Evolutionary conservation across 2,888 invertebrate genomes (phyloP), one percentile per base, ranked within the genome.

Genomic region (Rotaria macrura): DNA sequence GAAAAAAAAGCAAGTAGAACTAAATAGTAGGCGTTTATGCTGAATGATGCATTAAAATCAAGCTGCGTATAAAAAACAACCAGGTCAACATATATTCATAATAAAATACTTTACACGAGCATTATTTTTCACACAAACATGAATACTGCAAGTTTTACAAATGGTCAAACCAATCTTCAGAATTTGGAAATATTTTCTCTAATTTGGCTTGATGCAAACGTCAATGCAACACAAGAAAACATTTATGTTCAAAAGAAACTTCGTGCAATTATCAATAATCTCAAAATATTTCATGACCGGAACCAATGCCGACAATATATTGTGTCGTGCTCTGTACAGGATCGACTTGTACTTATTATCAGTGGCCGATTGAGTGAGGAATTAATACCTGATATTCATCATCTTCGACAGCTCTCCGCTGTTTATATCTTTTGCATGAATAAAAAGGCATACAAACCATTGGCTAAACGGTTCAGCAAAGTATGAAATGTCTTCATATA

Each of bases 91-190:
- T 49, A 49, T 49, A 17, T 49, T 49, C 17, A 17, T 49, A 17
- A 3, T 3, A 49, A 49, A 49, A 49, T 49, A 49, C 17, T 49
- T 49, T 9, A 12, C 4, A 1, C 12, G 43, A 43, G 10, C 10
- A 43, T 43, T 43, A 43, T 43, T 10, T 7, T 49, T 49, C 12
- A 49, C 2, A 49, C 12, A 49, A 14, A 14, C 14, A 49, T 49
- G 49, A 17, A 14, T 49, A 14, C 49, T 9, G 49, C 49, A 20
- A 52, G 23, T 3, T 23, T 6, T 52, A 52, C 20, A 52, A 52
- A 3, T 23, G 4, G 2, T 52, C 4, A 20, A 2, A 52, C 10
- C 5, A 4, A 2, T 6, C 3, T 0, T 23, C 4, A 10, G 2
- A 29, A 65, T 34, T 65, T 14, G 1, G 29, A n/a, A 14, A 65